Conservation (phyloP, 2,113 vertebrate genomes). For the Bettongia penicillata region DNA sequence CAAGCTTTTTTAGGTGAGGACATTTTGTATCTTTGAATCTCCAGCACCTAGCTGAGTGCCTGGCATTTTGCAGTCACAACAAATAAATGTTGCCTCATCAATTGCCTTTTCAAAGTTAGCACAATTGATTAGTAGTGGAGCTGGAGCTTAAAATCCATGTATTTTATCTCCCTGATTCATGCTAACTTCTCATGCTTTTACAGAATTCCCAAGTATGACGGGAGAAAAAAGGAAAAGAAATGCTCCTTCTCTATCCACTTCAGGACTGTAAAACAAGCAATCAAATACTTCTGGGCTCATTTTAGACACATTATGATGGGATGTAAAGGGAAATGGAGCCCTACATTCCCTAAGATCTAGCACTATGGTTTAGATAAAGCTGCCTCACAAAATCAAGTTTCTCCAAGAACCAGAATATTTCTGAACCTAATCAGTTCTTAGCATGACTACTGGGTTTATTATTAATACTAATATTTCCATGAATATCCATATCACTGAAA, state of each 20-base stretch:
- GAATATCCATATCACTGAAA: background rate
- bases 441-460: background rate
- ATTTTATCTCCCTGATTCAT: too few relatives aligned
- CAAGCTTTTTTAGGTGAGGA: background rate
- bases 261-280: background rate
- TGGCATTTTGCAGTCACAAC: conserved; percentile 5
- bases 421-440: background rate
- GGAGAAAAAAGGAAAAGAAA: too few relatives aligned
- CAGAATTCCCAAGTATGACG: too few relatives aligned
- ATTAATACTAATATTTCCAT: background rate
- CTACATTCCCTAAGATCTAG: background rate
- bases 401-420: background rate
- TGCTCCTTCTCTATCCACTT: too few relatives aligned
- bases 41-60: background rate
- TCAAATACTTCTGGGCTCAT: background rate
- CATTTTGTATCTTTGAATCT: background rate
- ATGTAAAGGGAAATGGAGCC: background rate
- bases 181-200: too few relatives aligned
- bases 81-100: background rate
- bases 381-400: too few relatives aligned
- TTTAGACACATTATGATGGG: background rate
- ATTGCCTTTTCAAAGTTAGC: background rate
- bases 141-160: too few relatives aligned
- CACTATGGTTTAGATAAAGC: background rate
- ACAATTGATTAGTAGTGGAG: too few relatives aligned